Evolutionary conservation across 2,797 vertebrate species (phyloP).

Genomic region (Rallus crepitans): DNA sequence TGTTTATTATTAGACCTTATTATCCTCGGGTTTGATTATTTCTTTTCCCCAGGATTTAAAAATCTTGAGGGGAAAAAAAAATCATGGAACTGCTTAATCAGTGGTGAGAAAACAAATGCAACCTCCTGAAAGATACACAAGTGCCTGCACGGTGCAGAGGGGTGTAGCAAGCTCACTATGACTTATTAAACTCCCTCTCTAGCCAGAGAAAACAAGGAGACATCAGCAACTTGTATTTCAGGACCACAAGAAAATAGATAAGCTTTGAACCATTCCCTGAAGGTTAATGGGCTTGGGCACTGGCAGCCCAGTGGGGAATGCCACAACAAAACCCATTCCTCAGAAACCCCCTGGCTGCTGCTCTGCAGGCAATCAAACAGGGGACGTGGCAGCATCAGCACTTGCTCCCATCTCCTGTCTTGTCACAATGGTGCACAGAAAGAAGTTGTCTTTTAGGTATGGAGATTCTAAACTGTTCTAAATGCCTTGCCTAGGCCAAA

Average conservation of each 20-base stretch:
- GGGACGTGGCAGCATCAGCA: not conserved
- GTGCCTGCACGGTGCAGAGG: not conserved
- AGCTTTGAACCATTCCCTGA: not conserved
- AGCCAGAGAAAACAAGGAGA: not conserved
- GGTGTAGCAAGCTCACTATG: not conserved
- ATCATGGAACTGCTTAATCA: not conserved
- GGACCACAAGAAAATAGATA: not conserved
- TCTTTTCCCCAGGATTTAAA: not conserved
- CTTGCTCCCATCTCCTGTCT: not conserved
- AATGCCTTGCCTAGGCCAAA: not conserved
- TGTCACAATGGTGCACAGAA: not conserved
- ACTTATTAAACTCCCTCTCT: not conserved
- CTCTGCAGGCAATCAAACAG: not conserved
- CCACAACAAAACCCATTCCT: not conserved
- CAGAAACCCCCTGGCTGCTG: not conserved
- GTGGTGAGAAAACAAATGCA: not conserved
- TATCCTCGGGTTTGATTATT: not conserved
- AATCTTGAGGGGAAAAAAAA: not conserved
- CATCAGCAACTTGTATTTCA: not conserved
- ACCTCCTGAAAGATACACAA: not conserved
- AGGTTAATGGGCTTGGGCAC: not conserved
- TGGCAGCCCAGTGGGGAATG: rapidly evolving
- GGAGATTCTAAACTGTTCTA: not conserved
- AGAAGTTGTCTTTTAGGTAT: not conserved
- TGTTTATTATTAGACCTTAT: not conserved